Evolutionary conservation across 2,888 invertebrate genomes (phyloP).

Genomic region (Chaitophorus viminalis): DNA sequence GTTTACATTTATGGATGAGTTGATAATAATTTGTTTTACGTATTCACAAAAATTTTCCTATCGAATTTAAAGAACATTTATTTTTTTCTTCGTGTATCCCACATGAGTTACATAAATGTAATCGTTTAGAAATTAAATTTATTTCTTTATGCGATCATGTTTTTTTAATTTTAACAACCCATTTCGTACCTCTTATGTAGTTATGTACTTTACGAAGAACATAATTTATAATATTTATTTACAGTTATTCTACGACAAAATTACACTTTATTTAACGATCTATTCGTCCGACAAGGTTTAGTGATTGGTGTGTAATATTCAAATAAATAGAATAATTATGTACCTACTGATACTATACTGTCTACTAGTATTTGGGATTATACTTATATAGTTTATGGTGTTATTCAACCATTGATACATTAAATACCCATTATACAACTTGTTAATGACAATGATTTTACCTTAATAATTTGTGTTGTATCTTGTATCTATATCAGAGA

Average conservation of each 20-base stretch:
- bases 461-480: not conserved
- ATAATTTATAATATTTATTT: not conserved
- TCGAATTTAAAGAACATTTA: not conserved
- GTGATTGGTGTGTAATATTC: not conserved
- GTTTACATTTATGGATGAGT: not conserved
- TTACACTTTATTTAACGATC: conserved; percentile 32
- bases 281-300: conserved; percentile 5
- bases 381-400: not conserved
- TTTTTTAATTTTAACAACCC: conserved; percentile 37
- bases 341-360: no score
- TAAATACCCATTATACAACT: not conserved
- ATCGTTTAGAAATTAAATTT: not conserved
- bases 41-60: not conserved
- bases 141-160: not conserved
- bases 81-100: not conserved
- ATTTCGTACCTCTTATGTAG: conserved; percentile 21
- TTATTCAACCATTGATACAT: not conserved
- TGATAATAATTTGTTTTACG: not conserved
- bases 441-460: not conserved
- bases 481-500: not conserved
- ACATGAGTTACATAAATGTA: no score
- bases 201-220: no score
- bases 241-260: conserved; percentile 2
- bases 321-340: not conserved
- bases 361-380: not conserved